Evolutionary conservation across 2,888 invertebrate genomes (phyloP).

Genomic region (Cheilosia pagana): DNA sequence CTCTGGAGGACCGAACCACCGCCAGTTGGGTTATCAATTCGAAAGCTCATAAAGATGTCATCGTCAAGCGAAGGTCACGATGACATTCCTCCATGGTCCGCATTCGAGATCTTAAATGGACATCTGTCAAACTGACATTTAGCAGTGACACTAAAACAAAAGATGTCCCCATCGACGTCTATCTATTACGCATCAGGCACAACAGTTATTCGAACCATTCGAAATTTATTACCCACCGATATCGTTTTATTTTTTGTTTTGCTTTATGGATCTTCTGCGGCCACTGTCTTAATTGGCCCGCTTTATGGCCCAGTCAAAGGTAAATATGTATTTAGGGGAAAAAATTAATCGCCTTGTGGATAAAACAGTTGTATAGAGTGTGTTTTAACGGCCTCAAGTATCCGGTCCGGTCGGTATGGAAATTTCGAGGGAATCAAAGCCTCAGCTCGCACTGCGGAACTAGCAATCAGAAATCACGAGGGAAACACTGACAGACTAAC

Average conservation of each 20-base stretch:
- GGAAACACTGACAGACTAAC: conserved; percentile 35
- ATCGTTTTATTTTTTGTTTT: conserved; percentile 64
- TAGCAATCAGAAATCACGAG: conserved; percentile 41
- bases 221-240: conserved; percentile 64
- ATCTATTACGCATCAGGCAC: conserved; percentile 50
- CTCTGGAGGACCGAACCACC: conserved; percentile 27
- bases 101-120: conserved; percentile 69
- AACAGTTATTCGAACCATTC: conserved; percentile 64
- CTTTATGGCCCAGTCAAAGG: conserved; percentile 70
- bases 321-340: conserved; percentile 65
- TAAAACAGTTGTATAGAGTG: conserved; percentile 69
- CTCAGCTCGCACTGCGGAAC: conserved; percentile 27
- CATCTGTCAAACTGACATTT: conserved; percentile 75
- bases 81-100: conserved; percentile 70
- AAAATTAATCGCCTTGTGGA: conserved; percentile 68
- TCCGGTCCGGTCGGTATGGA: conserved; percentile 69
- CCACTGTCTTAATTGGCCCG: conserved; percentile 73
- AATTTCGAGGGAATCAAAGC: conserved; percentile 64
- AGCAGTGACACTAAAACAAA: conserved; percentile 72
- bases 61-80: conserved; percentile 72
- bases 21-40: conserved; percentile 68
- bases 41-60: conserved; percentile 75
- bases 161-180: conserved; percentile 51
- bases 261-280: conserved; percentile 69
- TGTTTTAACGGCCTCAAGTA: conserved; percentile 68